Base-by-base conservation (phyloP, 2,113 vertebrate species). In the Peromyscus californicus region DNA sequence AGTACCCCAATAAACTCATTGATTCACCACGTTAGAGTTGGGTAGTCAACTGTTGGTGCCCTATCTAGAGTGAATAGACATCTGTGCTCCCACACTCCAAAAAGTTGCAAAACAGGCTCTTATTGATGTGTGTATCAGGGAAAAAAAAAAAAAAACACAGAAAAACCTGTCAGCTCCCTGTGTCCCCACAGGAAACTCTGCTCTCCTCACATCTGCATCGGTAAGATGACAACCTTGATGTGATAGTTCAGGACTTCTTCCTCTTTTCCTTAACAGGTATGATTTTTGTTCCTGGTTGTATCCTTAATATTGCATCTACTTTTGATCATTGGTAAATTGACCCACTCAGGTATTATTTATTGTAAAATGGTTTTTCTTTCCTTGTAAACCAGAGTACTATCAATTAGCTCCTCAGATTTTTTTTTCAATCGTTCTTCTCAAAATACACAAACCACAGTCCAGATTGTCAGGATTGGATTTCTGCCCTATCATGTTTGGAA, bases 341-440 rank as follows among this genome's bases (percentile, higher is more conserved):
- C 3, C 48, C 1, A 83, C 33, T 42, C 33, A 21, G 69, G 74
- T 82, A n/a, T 31, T 91, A 87, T 54, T 93, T 95, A 80, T 84
- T 79, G 39, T 29, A 2, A 54, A 16, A 67, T 67, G 31, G 76
- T 54, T 48, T 94, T 93, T 83, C 88, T 79, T 96, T 93, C 82
- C 48, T 93, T 75, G 42, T 6, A 59, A 61, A 87, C 67, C 39
- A 94, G 39, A 36, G 12, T 79, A 21, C 63, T 65, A 79, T 39
- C 88, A 96, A 15, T 83, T 83, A 89, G 39, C 42, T 65, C 24
- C 57, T 93, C 72, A 93, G 51, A 72, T 74, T 83, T 59, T 33
- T 74, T 59, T 33, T 65, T n/a, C 10, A 92, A 57, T 48, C 78
- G 17, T 10, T 96, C 39, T 51, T 88, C 48, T 88, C 59, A 91